Evolutionary conservation across 2,113 vertebrate genomes (phyloP), one percentile per base, ranked within the genome.

Genomic region (Ploceus nigricollis): DNA sequence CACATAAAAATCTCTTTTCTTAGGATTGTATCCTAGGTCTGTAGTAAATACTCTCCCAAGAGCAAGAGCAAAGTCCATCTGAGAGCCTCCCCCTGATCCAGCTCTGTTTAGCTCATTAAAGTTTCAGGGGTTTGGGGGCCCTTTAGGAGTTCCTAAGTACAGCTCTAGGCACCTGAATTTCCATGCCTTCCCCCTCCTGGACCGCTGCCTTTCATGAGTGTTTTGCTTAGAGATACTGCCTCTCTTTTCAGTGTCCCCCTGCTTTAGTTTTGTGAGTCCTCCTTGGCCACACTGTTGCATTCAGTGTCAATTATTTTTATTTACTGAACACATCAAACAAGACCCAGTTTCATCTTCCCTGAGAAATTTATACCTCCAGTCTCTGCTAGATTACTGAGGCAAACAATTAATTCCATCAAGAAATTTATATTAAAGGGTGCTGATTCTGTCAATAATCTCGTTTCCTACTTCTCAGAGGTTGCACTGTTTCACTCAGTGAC

Each of bases 371-470:
- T 42, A 90, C 44, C 53, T 95, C 31, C 69, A 89, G 54, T 82
- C 82, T 94, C 79, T 71, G 87, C 60, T 76, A 78, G 63, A 72
- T 87, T 83, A 87, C 50, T 91, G 84, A 97, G 81, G 87, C 92
- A 96, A 87, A 96, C 44, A 90, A 94, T 72, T 39, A 90, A 94
- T 96, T 95, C 81, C 91, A 82, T 95, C 97, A 95, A 86, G 94
- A 91, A 82, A 92, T 90, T 61, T 14, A 50, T 37, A 84, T 58
- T 21, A 89, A 93, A 71, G 57, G 73, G 51, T 84, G 57, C 50
- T 90, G 75, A 89, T 97, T 94, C 78, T 93, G 94, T 93, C 95
- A 88, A 69, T 72, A 87, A 77, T 28, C 75, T 76, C 2, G 6
- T 90, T 96, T 65, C 56, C 71, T 95, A 20, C 31, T 68, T 85